These are phyloP conservation scores for Ips typographus DNA, from an alignment of 1,140 invertebrate genomes.

Conservation along the genomic window DNA sequence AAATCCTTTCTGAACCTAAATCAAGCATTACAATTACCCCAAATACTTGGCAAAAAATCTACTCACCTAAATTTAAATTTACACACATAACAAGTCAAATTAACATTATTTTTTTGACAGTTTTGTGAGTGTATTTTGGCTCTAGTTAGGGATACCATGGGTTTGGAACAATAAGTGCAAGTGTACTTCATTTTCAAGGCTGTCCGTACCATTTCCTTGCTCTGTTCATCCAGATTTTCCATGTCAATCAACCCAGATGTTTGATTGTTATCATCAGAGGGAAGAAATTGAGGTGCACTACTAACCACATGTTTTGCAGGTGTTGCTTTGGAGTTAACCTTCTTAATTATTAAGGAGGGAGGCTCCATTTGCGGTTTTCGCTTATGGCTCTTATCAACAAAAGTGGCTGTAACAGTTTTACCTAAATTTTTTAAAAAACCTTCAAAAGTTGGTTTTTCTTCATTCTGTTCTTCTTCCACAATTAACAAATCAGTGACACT, in stretches of 20 bases:
- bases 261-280: background rate
- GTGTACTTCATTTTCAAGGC: constrained; percentile 30
- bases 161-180: constrained; percentile 21
- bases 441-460: constrained; percentile 14
- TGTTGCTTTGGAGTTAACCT: constrained; percentile 2
- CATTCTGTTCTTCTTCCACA: constrained; percentile 34
- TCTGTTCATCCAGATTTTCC: constrained; percentile 6
- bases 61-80: constrained; percentile 15
- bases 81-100: constrained; percentile 20
- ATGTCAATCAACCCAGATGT: background rate
- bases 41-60: background rate
- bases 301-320: background rate
- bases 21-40: background rate
- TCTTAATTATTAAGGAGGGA: constrained; percentile 20
- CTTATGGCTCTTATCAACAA: constrained; percentile 28
- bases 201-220: constrained; percentile 2
- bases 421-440: constrained; percentile 43
- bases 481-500: constrained; percentile 38
- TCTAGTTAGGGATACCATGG: constrained; percentile 8
- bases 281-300: background rate
- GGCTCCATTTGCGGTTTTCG: background rate
- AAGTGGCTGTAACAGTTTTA: constrained; percentile 31
- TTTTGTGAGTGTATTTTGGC: constrained; percentile 10
- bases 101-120: constrained; percentile 14
- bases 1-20: constrained; percentile 2